Evolutionary conservation across 2,113 vertebrate species (phyloP), one percentile per base, ranked within the genome.

Genomic region (Ibidorhyncha struthersii): DNA sequence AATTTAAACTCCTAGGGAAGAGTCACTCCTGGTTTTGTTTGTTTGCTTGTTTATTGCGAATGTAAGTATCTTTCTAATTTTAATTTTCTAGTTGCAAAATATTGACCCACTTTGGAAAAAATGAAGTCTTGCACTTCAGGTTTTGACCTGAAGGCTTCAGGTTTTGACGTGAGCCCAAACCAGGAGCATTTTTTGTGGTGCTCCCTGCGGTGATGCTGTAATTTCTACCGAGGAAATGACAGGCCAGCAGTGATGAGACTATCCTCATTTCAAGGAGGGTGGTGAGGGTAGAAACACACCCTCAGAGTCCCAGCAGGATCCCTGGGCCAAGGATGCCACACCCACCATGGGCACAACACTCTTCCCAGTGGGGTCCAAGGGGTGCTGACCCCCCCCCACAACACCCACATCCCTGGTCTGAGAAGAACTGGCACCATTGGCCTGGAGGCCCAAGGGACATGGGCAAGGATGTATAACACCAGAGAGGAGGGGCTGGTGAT

Each of bases 271-370:
- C 36, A n/a, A 11, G 7, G 11, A 6, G 10, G 6, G 4, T 1
- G 0, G 4, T 36, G 10, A 6, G 11, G 4, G 2, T 36, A 56
- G 30, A 71, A 94, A 69, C 4, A 40, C 40, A 47, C 11, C 4
- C 1, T 1, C 14, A 19, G 10, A 17, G 20, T 63, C 56, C 18
- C 50, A 32, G 2, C 1, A 4, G 9, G 6, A 29, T 53, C 22
- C 22, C 30, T 86, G 63, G 6, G 9, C 8, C 34, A 34, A 36
- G 8, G 15, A 7, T 53, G 25, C 8, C 21, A 23, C 34, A 32
- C 2, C 9, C 10, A 52, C 29, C 3, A 1, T 22, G 19, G 17
- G 7, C 16, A 55, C 26, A 5, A 14, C 2, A 0, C 21, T 47
- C 10, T 65, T 82, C 34, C 27, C 2, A 0, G 11, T 14, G 41